Evolutionary conservation across 92 coral and sea anemone genomes (phyloP).

Genomic region (Siderastrea radians): DNA sequence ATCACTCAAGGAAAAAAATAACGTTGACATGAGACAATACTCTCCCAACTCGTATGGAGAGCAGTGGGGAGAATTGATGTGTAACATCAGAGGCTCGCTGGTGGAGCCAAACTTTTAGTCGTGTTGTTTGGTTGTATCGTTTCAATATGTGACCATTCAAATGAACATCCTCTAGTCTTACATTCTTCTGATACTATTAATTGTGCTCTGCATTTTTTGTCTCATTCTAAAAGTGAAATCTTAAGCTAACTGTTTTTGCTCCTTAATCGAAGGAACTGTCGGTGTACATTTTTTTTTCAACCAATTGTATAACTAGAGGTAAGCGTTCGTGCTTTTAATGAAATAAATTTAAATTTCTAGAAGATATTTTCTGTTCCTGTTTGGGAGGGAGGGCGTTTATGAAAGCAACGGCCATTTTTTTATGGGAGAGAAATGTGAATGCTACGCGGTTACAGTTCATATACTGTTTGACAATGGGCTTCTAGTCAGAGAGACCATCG

Average conservation of each 20-base stretch:
- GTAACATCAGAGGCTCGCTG: neutral
- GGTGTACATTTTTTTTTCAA: conserved; percentile 12
- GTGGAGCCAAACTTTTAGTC: neutral
- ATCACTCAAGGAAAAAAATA: neutral
- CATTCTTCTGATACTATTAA: no score
- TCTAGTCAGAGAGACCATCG: no score
- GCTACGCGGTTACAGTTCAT: no score
- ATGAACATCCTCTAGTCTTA: no score
- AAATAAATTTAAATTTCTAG: conserved; percentile 22
- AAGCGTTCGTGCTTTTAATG: conserved; percentile 35
- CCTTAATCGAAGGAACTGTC: neutral
- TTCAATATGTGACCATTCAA: no score
- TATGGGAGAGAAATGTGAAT: no score
- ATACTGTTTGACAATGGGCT: no score
- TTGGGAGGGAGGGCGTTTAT: no score
- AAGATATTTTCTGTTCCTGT: neutral
- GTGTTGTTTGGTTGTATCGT: neutral
- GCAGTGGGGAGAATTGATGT: neutral
- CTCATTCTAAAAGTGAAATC: no score
- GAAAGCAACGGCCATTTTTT: no score
- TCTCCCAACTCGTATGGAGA: neutral
- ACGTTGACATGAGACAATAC: neutral
- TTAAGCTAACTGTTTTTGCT: neutral
- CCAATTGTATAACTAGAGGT: conserved; percentile 1
- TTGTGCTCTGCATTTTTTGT: no score